A percentile compares a stretch with the other conserved stretches of the same genome.
Evolutionary conservation across 2,888 invertebrate species (phyloP).

Genomic region (Philereme transversata): DNA sequence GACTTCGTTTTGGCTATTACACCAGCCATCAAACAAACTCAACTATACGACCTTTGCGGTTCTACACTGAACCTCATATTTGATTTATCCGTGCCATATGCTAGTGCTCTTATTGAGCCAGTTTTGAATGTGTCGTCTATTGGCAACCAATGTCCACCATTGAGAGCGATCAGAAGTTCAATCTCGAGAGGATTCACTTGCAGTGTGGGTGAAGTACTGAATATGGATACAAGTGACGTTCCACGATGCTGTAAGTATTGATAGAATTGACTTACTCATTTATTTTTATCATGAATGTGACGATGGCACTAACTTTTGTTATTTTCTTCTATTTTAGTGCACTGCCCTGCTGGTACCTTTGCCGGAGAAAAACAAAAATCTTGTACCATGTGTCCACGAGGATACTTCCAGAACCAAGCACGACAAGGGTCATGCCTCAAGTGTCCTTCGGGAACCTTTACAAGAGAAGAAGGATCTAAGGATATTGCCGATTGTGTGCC

Average conservation of each 20-base stretch:
- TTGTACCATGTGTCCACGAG: constrained; percentile 95
- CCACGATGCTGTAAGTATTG: constrained; percentile 93
- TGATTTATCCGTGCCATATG: constrained; percentile 96
- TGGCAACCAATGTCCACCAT: constrained; percentile 95
- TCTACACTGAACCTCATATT: constrained; percentile 96
- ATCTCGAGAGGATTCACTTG: constrained; percentile 96
- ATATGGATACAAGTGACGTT: constrained; percentile 95
- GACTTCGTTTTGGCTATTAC: constrained; percentile 94
- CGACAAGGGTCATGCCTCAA: constrained; percentile 95
- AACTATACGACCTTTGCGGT: constrained; percentile 97
- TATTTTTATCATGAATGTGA: not conserved
- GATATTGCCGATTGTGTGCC: constrained; percentile 94
- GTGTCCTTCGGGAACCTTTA: constrained; percentile 97
- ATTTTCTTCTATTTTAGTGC: constrained; percentile 84
- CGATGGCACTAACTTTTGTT: constrained; percentile 9
- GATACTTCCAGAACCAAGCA: constrained; percentile 96
- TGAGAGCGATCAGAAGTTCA: constrained; percentile 92
- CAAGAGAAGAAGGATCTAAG: constrained; percentile 95
- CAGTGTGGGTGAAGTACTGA: constrained; percentile 95
- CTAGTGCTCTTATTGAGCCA: constrained; percentile 95
- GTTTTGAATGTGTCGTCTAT: constrained; percentile 94
- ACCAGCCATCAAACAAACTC: constrained; percentile 94
- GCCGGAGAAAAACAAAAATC: constrained; percentile 95
- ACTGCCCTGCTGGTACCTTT: constrained; percentile 98
- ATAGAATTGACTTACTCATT: not conserved